Evolutionary conservation across 30 jellyfish, hydroid and myxozoan species (phyloP).

Genomic region (Chironex yamaguchii): DNA sequence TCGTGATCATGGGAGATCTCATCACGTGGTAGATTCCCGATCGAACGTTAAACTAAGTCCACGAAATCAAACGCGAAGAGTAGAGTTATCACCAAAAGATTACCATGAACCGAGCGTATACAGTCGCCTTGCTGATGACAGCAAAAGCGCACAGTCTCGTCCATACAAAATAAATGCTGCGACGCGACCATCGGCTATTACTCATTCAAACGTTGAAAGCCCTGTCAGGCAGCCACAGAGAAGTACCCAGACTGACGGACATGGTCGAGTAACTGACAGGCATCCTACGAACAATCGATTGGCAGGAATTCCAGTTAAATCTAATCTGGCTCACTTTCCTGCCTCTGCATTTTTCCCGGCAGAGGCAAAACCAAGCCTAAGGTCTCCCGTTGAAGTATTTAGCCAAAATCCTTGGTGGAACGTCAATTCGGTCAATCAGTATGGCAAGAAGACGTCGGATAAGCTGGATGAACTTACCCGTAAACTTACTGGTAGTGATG

Average conservation of each 20-base stretch:
- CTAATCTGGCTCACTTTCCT: background rate
- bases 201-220: conserved; percentile 59
- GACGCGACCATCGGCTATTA: too few species aligned
- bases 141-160: too few species aligned
- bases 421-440: background rate
- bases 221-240: conserved; percentile 50
- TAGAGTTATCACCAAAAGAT: too few species aligned
- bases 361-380: background rate
- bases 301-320: background rate
- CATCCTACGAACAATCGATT: too few species aligned
- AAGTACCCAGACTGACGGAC: background rate
- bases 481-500: conserved; percentile 9
- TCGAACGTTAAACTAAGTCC: too few species aligned
- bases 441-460: background rate
- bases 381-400: background rate
- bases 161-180: too few species aligned
- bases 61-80: too few species aligned
- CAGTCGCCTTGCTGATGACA: too few species aligned
- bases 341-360: background rate
- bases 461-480: background rate
- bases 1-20: too few species aligned
- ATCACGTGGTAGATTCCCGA: too few species aligned
- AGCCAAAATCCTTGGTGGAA: background rate
- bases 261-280: background rate
- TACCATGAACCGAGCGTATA: too few species aligned